Evolutionary conservation across 2,113 vertebrate genomes (phyloP).

Genomic region (Cranoglanis bouderius): DNA sequence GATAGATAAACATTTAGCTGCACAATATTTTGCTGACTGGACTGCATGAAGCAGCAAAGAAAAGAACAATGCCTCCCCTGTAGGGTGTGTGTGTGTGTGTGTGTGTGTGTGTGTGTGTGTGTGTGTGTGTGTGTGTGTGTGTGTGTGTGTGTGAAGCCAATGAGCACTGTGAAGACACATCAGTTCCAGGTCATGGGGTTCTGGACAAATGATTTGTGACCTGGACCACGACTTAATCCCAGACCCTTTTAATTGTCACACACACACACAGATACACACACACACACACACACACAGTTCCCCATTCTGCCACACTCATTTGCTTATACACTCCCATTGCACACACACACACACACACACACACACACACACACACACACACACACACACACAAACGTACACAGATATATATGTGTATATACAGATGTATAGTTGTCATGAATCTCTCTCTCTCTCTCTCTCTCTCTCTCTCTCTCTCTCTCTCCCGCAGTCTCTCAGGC

Average conservation of each 20-base stretch:
- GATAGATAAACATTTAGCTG: background rate
- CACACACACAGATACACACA: constrained; percentile 49
- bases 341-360: constrained; percentile 49
- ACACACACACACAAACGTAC: constrained; percentile 45
- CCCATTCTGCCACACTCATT: background rate
- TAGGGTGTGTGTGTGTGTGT: background rate
- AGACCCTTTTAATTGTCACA: constrained; percentile 66
- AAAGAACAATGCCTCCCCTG: background rate
- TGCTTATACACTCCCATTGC: background rate
- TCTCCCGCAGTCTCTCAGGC: constrained; percentile 4
- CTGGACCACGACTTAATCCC: constrained; percentile 72
- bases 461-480: constrained; percentile 38
- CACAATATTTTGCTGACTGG: constrained; percentile 7
- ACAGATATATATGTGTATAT: constrained; percentile 70
- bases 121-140: constrained; percentile 27
- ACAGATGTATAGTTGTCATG: background rate
- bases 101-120: constrained; percentile 3
- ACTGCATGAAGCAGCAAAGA: background rate
- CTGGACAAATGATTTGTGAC: constrained; percentile 73
- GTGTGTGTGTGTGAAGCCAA: constrained; percentile 5
- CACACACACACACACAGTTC: constrained; percentile 50
- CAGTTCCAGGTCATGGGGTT: constrained; percentile 60
- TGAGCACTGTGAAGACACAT: constrained; percentile 56
- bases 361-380: constrained; percentile 46
- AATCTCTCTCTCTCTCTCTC: constrained; percentile 29